These are phyloP conservation scores for Diphyllodes magnificus DNA, from an alignment of 2,113 vertebrate species.

Conservation along the genomic window DNA sequence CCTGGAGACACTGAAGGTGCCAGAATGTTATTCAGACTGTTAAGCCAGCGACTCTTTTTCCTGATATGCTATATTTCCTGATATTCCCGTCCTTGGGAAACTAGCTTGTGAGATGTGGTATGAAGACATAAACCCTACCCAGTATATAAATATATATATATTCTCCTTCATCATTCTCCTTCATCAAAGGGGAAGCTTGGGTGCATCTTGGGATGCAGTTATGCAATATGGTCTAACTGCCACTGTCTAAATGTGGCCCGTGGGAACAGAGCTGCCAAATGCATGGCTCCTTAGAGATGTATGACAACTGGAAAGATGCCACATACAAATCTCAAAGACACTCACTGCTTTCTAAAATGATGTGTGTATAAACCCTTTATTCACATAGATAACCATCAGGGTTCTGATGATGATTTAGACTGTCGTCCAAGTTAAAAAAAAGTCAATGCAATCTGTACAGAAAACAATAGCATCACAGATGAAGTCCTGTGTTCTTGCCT, in stretches of 20 bases:
- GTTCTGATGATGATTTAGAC: neutral
- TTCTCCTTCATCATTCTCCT: neutral
- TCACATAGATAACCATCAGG: neutral
- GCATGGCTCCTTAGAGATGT: neutral
- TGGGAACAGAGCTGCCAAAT: neutral
- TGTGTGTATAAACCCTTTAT: neutral
- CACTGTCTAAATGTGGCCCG: neutral
- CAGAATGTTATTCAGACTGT: neutral
- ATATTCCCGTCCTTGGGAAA: neutral
- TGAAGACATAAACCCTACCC: neutral
- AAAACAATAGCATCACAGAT: neutral
- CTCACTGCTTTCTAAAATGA: neutral
- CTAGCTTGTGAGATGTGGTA: neutral
- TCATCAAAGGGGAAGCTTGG: neutral
- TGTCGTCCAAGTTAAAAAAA: neutral
- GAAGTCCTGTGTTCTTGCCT: neutral
- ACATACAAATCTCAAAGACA: neutral
- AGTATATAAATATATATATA: no score
- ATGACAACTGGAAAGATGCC: neutral
- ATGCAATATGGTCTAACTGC: neutral
- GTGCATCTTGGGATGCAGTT: neutral
- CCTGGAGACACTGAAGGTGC: neutral
- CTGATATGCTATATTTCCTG: neutral
- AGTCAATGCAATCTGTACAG: neutral
- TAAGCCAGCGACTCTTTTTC: neutral